phyloP scores from a whole-genome alignment of 2,113 vertebrate species.

The Pachypanchax playfairii region DNA sequence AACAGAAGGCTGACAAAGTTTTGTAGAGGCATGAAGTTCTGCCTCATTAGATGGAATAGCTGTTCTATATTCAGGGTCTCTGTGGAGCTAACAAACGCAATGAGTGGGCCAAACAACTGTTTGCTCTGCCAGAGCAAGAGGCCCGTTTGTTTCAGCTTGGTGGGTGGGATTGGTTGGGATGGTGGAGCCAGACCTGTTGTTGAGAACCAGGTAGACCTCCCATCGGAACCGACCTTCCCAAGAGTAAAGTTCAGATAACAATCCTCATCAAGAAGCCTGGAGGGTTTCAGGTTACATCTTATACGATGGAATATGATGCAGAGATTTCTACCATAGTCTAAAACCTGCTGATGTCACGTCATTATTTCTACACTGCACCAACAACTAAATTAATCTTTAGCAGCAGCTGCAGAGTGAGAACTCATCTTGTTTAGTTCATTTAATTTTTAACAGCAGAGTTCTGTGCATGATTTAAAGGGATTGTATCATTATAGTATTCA shows the following conservation, averaged over 20 bases:
- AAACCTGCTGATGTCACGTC: too few relatives aligned
- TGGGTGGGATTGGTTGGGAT: conserved; percentile 53
- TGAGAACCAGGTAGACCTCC: conserved; percentile 42
- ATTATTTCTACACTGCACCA: too few relatives aligned
- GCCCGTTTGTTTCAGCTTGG: conserved; percentile 57
- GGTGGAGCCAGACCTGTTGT: conserved; percentile 18
- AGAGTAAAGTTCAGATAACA: neutral
- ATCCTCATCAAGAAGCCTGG: conserved; percentile 28
- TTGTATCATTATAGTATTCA: too few relatives aligned
- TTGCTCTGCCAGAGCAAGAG: conserved; percentile 60
- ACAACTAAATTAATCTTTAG: neutral
- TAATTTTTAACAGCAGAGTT: too few relatives aligned
- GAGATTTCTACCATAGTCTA: too few relatives aligned
- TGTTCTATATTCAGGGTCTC: conserved; percentile 80
- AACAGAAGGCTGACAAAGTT: conserved; percentile 78
- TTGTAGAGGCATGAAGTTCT: conserved; percentile 75
- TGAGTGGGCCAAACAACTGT: conserved; percentile 67
- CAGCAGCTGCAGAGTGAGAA: conserved; percentile 1
- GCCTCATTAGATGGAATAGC: conserved; percentile 78
- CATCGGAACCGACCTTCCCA: conserved; percentile 13
- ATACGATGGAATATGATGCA: neutral
- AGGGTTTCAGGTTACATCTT: conserved; percentile 18
- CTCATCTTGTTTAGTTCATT: too few relatives aligned
- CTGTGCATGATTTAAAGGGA: too few relatives aligned
- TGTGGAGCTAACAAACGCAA: conserved; percentile 68